phyloP scores from a whole-genome alignment of 1,140 invertebrate species.

The Cotesia typhae region DNA sequence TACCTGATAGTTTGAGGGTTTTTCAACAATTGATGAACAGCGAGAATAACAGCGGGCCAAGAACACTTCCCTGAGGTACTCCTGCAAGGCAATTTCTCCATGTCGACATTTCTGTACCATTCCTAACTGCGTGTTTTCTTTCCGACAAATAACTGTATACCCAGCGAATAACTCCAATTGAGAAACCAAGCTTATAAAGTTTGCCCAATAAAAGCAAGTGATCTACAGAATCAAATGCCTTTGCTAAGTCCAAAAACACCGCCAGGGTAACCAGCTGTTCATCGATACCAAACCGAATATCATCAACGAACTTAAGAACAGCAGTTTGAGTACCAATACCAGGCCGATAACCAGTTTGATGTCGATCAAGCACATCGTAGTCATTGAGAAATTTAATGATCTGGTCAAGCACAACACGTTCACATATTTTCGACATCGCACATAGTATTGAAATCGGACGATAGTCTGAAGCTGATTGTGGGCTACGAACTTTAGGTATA shows the following conservation, averaged over 20 bases:
- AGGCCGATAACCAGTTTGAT: constrained; percentile 34
- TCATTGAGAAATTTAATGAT: neutral
- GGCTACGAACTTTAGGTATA: too few species aligned
- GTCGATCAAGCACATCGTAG: neutral
- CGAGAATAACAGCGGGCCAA: neutral
- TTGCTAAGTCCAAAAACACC: constrained; percentile 35
- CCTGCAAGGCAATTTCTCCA: too few species aligned
- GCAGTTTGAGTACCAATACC: constrained; percentile 36
- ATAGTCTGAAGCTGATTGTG: neutral
- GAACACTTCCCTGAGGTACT: neutral
- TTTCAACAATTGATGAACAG: neutral
- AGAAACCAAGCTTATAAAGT: neutral
- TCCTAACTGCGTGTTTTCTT: neutral
- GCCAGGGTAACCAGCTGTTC: neutral
- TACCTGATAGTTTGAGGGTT: too few species aligned
- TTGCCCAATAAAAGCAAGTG: constrained; percentile 26
- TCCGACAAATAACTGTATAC: constrained; percentile 2
- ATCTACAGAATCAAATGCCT: constrained; percentile 44
- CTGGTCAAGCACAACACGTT: constrained; percentile 14
- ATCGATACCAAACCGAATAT: constrained; percentile 30
- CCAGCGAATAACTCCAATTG: neutral
- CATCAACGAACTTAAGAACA: constrained; percentile 31
- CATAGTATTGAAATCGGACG: neutral
- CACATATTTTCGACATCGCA: neutral
- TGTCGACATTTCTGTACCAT: too few species aligned